These are phyloP conservation scores for Dasypolia templi DNA, from an alignment of 2,888 invertebrate genomes.

Conservation along the genomic window DNA sequence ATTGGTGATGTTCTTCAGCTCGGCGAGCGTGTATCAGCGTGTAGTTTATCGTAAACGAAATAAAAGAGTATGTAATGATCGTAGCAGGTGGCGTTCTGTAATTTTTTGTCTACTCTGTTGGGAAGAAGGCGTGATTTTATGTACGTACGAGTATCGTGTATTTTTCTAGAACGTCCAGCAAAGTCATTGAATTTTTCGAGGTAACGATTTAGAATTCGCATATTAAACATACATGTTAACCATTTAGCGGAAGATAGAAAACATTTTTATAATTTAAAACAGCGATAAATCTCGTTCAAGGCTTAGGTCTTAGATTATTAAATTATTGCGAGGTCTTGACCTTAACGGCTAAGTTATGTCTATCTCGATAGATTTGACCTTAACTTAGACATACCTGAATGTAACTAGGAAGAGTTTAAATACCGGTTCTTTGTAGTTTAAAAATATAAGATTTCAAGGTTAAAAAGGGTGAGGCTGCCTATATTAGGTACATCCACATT, in stretches of 20 bases:
- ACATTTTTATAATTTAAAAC: constrained; percentile 11
- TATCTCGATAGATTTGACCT: constrained; percentile 31
- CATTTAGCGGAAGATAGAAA: neutral
- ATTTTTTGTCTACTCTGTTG: too few species aligned
- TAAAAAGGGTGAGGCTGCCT: too few species aligned
- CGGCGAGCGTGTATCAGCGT: too few species aligned
- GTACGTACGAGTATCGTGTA: too few species aligned
- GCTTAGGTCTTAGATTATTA: constrained; percentile 25
- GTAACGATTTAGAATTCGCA: neutral
- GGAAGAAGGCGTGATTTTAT: too few species aligned
- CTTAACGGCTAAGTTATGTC: constrained; percentile 25
- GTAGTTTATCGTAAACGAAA: too few species aligned
- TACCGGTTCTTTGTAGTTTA: neutral
- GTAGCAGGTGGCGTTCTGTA: too few species aligned
- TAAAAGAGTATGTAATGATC: too few species aligned
- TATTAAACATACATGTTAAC: neutral
- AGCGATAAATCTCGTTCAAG: constrained; percentile 21
- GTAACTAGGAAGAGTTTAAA: constrained; percentile 7
- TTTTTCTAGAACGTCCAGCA: neutral
- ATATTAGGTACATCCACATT: too few species aligned
- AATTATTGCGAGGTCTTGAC: constrained; percentile 15
- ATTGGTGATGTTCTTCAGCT: too few species aligned
- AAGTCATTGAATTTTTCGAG: neutral
- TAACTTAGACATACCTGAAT: neutral
- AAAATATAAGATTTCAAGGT: neutral